A percentile compares a stretch with the other conserved stretches of the same genome.
phyloP scores from a whole-genome alignment of 2,113 vertebrate genomes.

The Nyctereutes procyonoides region DNA sequence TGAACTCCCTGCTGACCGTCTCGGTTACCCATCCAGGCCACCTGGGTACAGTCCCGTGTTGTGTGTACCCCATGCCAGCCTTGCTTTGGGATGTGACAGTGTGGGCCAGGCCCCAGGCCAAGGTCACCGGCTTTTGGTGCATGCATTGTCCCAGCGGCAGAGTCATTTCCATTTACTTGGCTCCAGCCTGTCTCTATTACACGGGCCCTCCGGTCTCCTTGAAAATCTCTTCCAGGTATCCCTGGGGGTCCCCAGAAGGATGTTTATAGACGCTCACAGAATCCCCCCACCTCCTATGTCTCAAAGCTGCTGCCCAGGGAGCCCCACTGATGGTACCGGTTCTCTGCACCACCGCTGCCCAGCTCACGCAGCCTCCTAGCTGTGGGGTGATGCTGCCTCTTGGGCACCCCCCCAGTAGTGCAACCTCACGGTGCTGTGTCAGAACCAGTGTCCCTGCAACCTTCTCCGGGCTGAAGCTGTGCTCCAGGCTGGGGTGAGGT shows the following conservation, averaged over 20 bases:
- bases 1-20: not conserved
- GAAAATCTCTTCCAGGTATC: not conserved
- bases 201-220: too few species aligned
- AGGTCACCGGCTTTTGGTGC: not conserved
- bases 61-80: fast-evolving
- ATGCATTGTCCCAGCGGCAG: not conserved
- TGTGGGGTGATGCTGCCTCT: not conserved
- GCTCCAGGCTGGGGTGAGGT: not conserved
- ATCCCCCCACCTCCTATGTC: not conserved
- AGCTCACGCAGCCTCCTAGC: fast-evolving
- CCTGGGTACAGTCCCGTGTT: not conserved
- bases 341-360: not conserved
- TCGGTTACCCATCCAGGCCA: not conserved
- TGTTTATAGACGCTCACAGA: not conserved
- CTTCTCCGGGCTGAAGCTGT: not conserved
- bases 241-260: not conserved
- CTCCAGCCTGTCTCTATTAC: not conserved
- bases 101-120: not conserved
- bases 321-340: fast-evolving
- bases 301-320: not conserved
- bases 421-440: fast-evolving
- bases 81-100: not conserved
- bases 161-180: not conserved
- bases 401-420: fast-evolving
- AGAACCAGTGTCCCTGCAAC: not conserved